These are phyloP conservation scores for Limnodromus scolopaceus DNA, from an alignment of 2,797 vertebrate species.

Conservation along the genomic window DNA sequence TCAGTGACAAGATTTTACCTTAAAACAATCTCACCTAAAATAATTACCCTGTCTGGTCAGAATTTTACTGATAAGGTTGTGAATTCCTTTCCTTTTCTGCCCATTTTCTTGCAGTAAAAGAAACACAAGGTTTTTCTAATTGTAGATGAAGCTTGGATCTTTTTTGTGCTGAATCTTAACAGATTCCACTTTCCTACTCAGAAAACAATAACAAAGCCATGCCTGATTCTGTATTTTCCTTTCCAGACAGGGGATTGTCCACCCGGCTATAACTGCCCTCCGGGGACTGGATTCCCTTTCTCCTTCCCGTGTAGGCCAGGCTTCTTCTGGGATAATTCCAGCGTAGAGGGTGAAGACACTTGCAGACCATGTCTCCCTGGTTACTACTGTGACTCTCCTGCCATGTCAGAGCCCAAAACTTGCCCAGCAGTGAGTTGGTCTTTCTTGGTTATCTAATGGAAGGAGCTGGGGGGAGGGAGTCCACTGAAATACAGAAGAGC, in stretches of 20 bases:
- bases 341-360: slow-evolving; percentile 65
- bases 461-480: accelerated
- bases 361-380: slow-evolving; percentile 84
- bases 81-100: background rate
- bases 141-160: background rate
- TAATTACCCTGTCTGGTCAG: background rate
- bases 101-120: background rate
- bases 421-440: slow-evolving; percentile 81
- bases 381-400: slow-evolving; percentile 81
- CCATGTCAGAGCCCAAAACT: slow-evolving; percentile 75
- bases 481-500: background rate
- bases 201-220: background rate
- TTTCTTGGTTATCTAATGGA: background rate
- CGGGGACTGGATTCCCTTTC: slow-evolving; percentile 85
- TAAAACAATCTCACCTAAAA: background rate
- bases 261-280: slow-evolving; percentile 85
- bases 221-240: background rate
- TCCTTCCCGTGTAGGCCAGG: slow-evolving; percentile 85
- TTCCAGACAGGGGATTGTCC: slow-evolving; percentile 87
- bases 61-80: background rate
- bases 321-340: slow-evolving; percentile 83
- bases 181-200: background rate
- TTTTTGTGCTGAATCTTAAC: background rate
- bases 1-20: background rate
- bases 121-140: background rate